phyloP scores from a whole-genome alignment of 2,888 invertebrate species.

The Ectemnius cavifrons region DNA sequence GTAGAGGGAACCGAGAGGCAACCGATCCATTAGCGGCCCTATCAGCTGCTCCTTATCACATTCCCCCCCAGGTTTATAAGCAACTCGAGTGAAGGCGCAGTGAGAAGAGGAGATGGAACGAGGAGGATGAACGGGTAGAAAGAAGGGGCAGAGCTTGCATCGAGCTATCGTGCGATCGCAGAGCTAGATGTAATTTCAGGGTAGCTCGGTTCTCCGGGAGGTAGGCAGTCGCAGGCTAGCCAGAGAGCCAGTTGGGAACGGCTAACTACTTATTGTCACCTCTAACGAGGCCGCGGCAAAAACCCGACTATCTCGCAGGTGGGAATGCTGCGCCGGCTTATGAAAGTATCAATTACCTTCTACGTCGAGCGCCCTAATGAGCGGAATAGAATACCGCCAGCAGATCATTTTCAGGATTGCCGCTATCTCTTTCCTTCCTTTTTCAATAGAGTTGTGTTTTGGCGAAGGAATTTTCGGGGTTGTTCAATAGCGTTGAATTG shows the following conservation, averaged over 20 bases:
- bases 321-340: conserved; percentile 74
- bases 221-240: conserved; percentile 56
- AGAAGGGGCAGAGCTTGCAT: conserved; percentile 14
- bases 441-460: no score
- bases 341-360: conserved; percentile 77
- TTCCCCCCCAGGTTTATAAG: conserved; percentile 1
- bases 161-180: conserved; percentile 25
- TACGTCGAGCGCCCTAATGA: conserved; percentile 74
- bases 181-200: conserved; percentile 37
- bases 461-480: no score
- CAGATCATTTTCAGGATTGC: no score
- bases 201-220: conserved; percentile 35
- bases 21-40: conserved; percentile 5
- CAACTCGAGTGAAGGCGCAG: conserved; percentile 9
- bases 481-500: no score
- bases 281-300: conserved; percentile 73
- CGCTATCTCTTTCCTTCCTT: no score
- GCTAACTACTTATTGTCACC: conserved; percentile 77
- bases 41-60: neutral
- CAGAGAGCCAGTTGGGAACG: conserved; percentile 62
- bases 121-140: neutral
- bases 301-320: conserved; percentile 71
- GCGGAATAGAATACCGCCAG: conserved; percentile 62
- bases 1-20: no score
- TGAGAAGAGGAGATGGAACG: no score